A percentile compares a stretch with the other conserved stretches of the same genome.
Evolutionary conservation across 2,797 vertebrate species (phyloP).

Genomic region (Amphiprion clarkii): DNA sequence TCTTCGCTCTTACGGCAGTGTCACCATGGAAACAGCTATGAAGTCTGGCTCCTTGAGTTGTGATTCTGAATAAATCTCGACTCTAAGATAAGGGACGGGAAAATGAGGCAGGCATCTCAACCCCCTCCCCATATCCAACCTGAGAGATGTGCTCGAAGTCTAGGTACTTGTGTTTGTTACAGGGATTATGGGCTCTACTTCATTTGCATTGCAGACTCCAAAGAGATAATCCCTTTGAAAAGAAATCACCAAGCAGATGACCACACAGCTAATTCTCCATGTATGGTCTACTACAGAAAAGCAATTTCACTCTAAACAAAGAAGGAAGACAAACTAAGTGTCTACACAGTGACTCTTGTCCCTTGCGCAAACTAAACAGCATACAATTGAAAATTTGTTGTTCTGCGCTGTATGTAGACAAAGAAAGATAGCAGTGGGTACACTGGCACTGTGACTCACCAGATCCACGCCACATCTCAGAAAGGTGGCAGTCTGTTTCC

Average conservation of each 20-base stretch:
- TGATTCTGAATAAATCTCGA: constrained; percentile 65
- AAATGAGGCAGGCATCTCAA: constrained; percentile 48
- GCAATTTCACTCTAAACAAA: constrained; percentile 57
- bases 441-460: constrained; percentile 81
- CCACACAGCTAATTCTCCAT: constrained; percentile 54
- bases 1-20: constrained; percentile 54
- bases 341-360: constrained; percentile 17
- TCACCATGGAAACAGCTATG: constrained; percentile 77
- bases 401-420: background rate
- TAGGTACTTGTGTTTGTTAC: constrained; percentile 58
- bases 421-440: background rate
- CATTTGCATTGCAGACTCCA: constrained; percentile 68
- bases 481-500: constrained; percentile 93
- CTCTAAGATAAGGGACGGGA: constrained; percentile 38
- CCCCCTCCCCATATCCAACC: constrained; percentile 12
- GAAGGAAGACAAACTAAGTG: constrained; percentile 44
- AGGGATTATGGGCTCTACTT: constrained; percentile 53
- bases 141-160: constrained; percentile 50
- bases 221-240: constrained; percentile 59
- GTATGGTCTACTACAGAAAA: constrained; percentile 51
- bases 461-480: constrained; percentile 95
- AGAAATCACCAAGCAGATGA: constrained; percentile 44
- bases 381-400: constrained; percentile 3
- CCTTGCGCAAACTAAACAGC: constrained; percentile 38
- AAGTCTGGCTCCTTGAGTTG: constrained; percentile 71